Percentiles rank a stretch among this genome's conserved stretches.
Evolutionary conservation across 2,888 invertebrate species (phyloP).

Genomic region (Drosophila lacicola): DNA sequence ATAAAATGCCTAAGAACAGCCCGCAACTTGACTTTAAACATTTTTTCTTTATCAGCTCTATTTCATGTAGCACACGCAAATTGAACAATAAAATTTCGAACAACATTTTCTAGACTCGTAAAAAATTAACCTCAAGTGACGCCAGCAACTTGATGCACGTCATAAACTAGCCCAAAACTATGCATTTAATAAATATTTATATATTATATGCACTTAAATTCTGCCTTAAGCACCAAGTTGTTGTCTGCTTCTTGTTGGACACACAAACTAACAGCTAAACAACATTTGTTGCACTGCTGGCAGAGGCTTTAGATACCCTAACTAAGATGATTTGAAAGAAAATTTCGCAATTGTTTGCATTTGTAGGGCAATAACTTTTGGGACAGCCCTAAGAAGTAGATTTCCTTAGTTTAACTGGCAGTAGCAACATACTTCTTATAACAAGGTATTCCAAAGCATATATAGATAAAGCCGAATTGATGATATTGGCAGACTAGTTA

Average conservation of each 20-base stretch:
- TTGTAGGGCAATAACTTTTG: no score
- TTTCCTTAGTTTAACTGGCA: no score
- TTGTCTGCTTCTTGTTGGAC: conserved; percentile 9
- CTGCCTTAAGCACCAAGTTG: neutral
- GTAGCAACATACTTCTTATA: no score
- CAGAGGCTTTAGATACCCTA: conserved; percentile 1
- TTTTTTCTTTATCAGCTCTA: conserved; percentile 1
- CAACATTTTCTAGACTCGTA: neutral
- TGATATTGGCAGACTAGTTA: no score
- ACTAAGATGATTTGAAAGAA: neutral
- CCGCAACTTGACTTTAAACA: conserved; percentile 24
- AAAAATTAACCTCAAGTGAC: conserved; percentile 10
- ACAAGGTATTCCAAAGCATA: no score
- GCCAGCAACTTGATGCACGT: conserved; percentile 10
- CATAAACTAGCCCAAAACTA: conserved; percentile 29
- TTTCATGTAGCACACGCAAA: conserved; percentile 1
- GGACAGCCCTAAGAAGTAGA: no score
- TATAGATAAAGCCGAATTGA: no score
- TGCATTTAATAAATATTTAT: conserved; percentile 36
- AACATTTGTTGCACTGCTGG: neutral
- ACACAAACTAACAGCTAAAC: conserved; percentile 1
- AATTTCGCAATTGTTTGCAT: neutral
- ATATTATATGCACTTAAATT: conserved; percentile 13
- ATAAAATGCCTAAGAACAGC: conserved; percentile 55
- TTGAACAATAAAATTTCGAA: conserved; percentile 14